These are phyloP conservation scores for Ostrea edulis DNA, from an alignment of 1,140 invertebrate species.

Conservation along the genomic window DNA sequence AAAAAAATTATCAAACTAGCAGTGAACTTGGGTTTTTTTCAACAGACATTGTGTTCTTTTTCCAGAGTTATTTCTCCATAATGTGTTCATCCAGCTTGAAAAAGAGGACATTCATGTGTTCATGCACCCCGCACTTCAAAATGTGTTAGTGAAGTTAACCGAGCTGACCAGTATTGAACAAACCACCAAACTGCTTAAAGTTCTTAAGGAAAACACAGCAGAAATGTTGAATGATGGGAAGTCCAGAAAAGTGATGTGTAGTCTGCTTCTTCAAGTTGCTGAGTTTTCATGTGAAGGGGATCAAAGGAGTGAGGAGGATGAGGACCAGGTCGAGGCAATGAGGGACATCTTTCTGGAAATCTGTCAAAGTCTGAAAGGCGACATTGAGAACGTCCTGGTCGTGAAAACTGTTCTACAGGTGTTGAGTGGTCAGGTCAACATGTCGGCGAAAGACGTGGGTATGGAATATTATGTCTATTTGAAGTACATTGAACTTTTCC, in stretches of 20 bases:
- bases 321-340: neutral
- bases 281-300: neutral
- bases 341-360: neutral
- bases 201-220: slow-evolving; percentile 17
- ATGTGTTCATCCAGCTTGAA: slow-evolving; percentile 25
- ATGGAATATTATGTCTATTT: neutral
- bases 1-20: too few relatives aligned
- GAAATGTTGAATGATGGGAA: slow-evolving; percentile 22
- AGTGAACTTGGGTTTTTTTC: too few relatives aligned
- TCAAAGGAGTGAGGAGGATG: neutral
- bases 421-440: neutral
- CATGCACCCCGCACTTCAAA: neutral
- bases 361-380: slow-evolving; percentile 8
- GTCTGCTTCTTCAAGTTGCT: neutral
- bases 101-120: slow-evolving; percentile 24
- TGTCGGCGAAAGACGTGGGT: neutral
- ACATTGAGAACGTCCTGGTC: neutral
- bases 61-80: neutral
- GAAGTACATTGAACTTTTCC: neutral
- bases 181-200: neutral
- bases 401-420: neutral
- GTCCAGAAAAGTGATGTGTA: slow-evolving; percentile 7
- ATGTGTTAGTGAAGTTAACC: slow-evolving; percentile 10
- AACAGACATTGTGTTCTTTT: neutral
- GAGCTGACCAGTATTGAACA: neutral